Evolutionary conservation across 2,113 vertebrate species (phyloP).

Genomic region (Muscicapa adusta): DNA sequence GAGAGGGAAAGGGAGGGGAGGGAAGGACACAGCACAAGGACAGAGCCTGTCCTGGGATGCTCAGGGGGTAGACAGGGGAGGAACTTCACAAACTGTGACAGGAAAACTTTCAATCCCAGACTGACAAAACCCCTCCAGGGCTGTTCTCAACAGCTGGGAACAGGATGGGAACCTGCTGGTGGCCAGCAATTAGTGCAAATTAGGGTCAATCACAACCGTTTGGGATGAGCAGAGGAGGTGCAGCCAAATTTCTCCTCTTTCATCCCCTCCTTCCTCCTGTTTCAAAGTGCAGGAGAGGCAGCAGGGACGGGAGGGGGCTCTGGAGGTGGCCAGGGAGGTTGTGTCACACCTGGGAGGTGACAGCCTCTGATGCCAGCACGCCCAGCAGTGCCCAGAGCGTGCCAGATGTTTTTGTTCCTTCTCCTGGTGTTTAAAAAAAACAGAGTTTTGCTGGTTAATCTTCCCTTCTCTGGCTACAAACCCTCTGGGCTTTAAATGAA

Average conservation of each 20-base stretch:
- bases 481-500: neutral
- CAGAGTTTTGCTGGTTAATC: neutral
- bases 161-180: neutral
- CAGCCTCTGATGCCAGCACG: neutral
- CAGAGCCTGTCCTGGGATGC: fast-evolving
- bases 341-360: neutral
- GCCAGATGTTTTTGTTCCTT: neutral
- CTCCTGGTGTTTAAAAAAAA: neutral
- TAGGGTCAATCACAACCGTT: neutral
- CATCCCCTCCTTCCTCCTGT: neutral
- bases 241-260: neutral
- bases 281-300: neutral
- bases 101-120: neutral
- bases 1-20: neutral
- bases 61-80: neutral
- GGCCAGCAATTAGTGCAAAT: neutral
- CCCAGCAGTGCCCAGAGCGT: neutral
- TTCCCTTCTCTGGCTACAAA: neutral
- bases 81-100: neutral
- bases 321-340: neutral
- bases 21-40: neutral
- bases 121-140: neutral
- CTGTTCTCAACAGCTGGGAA: neutral
- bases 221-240: neutral
- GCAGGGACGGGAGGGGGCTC: neutral